Conservation (phyloP, 2,797 vertebrate genomes). For the Kryptolebias ocellatus region DNA sequence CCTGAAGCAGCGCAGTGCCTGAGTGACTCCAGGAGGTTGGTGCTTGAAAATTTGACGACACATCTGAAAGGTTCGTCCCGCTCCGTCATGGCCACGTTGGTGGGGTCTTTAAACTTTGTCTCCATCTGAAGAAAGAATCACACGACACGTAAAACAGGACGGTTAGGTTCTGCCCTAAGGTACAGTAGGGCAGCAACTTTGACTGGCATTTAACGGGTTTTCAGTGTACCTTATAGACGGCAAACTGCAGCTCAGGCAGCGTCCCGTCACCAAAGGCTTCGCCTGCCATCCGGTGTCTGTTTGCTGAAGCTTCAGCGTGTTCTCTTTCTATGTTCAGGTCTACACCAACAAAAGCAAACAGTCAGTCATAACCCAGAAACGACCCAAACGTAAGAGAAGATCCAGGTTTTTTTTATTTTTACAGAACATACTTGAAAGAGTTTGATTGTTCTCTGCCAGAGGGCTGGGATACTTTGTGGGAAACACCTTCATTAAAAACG, state of each 20-base stretch:
- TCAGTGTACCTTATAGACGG: constrained; percentile 79
- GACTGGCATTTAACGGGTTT: neutral
- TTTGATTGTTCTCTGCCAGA: constrained; percentile 66
- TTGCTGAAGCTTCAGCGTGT: constrained; percentile 78
- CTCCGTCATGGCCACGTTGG: constrained; percentile 72
- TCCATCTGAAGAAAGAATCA: constrained; percentile 83
- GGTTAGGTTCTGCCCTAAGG: neutral
- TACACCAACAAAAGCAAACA: constrained; percentile 45
- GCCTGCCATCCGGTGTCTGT: constrained; percentile 78
- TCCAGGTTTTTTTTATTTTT: neutral
- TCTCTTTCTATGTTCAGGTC: constrained; percentile 85
- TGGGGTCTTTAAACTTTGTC: constrained; percentile 86
- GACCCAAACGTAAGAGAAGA: neutral
- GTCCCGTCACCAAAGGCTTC: constrained; percentile 85
- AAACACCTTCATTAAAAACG: constrained; percentile 78
- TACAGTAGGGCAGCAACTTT: neutral
- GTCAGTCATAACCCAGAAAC: neutral
- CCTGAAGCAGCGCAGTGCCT: constrained; percentile 86
- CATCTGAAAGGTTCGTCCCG: constrained; percentile 86
- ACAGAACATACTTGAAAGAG: constrained; percentile 66
- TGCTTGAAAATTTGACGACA: constrained; percentile 89
- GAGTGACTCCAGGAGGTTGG: constrained; percentile 90
- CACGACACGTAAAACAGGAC: neutral
- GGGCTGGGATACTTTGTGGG: constrained; percentile 71
- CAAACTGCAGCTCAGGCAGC: constrained; percentile 88